Evolutionary conservation across 2,888 invertebrate genomes (phyloP), one percentile per base, ranked within the genome.

Genomic region (Polyommatus icarus): DNA sequence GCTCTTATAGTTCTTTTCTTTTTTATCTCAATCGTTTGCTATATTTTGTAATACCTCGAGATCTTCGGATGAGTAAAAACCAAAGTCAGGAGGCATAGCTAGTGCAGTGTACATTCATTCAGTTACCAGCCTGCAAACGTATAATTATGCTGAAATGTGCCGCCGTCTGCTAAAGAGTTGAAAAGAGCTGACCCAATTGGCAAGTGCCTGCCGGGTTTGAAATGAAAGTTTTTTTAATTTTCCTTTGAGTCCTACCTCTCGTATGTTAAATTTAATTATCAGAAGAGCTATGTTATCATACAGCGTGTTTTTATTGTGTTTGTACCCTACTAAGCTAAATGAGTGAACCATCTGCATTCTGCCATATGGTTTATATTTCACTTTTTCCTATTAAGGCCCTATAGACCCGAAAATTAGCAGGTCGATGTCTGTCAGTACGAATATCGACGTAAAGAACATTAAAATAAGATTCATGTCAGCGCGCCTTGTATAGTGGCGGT

Each of bases 171-270:
- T 67, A 84, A 83, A 87, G 82, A 82, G 82, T 79, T 80, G 78
- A 79, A 85, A 87, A 87, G 88, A 85, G 85, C 86, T 90, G 91
- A 91, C 92, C 92, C 84, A 92, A 85, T 92, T 92, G 92, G 92
- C 92, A 91, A 86, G 80, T 80, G 81, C 82, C 82, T 84, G 83
- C 82, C 72, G 72, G 84, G 86, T 87, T 90, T 88, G 85, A 83
- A 84, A 87, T 83, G 83, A 84, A 84, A 82, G 84, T 83, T 80
- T 85, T 87, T 87, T 87, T 86, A 83, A 84, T 83, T 80, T 83
- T 80, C 80, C 79, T 80, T 80, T 71, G 50, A 71, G 71, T 29
- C 24, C 40, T 67, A 67, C 61, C 46, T 46, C 29, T 29, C 54
- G 20, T 61, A 29, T 72, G 72, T 72, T 72, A 72, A 67, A 67